phyloP scores from a whole-genome alignment of 1,140 invertebrate genomes.

The Riptortus pedestris region DNA sequence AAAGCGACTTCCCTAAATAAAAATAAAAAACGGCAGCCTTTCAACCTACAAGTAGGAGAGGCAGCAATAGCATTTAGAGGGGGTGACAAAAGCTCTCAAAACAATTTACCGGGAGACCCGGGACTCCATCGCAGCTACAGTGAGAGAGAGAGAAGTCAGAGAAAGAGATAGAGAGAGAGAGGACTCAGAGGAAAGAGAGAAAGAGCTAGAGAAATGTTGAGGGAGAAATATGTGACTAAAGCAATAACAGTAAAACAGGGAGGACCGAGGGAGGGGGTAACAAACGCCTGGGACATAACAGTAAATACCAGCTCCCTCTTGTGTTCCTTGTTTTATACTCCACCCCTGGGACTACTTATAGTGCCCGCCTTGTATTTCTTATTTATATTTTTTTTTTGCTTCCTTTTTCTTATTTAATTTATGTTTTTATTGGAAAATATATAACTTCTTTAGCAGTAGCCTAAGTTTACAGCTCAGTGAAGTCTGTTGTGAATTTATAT shows the following conservation, averaged over 20 bases:
- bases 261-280: background rate
- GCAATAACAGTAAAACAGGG: slow-evolving; percentile 1
- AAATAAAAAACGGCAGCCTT: too few species aligned
- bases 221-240: background rate
- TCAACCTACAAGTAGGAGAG: too few species aligned
- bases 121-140: background rate
- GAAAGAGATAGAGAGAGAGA: too few species aligned
- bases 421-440: too few species aligned
- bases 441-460: too few species aligned
- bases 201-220: too few species aligned
- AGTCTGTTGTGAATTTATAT: too few species aligned
- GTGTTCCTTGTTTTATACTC: background rate
- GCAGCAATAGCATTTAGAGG: background rate
- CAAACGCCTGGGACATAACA: slow-evolving; percentile 17
- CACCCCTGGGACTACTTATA: background rate
- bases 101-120: background rate
- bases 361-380: background rate
- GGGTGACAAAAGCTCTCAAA: background rate
- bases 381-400: background rate
- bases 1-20: too few species aligned
- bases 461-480: too few species aligned
- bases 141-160: too few species aligned
- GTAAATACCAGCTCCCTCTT: background rate
- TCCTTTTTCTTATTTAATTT: too few species aligned
- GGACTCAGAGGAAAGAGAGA: too few species aligned